Conservation (phyloP, 1,140 invertebrate genomes). For the Ceratina australensis region DNA sequence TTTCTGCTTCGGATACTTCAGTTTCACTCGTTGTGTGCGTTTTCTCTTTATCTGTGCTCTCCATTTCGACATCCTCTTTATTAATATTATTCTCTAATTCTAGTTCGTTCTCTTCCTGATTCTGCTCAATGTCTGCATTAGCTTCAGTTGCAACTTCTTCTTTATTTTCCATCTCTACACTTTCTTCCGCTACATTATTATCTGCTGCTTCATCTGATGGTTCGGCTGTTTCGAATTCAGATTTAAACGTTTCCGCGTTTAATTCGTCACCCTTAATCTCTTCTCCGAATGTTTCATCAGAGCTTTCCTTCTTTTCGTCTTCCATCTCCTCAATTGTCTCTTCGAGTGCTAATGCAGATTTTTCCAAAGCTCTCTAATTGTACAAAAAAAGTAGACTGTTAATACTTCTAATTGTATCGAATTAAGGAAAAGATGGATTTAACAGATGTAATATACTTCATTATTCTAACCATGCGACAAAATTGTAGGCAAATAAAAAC, state of each 20-base stretch:
- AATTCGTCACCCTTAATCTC: constrained; percentile 77
- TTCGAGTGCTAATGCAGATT: constrained; percentile 60
- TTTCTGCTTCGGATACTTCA: constrained; percentile 64
- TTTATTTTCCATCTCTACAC: constrained; percentile 46
- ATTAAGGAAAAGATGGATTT: neutral
- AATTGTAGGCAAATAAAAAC: constrained; percentile 12
- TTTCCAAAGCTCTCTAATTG: constrained; percentile 67
- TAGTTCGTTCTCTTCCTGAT: constrained; percentile 75
- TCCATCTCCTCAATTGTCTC: constrained; percentile 71
- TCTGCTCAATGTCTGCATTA: constrained; percentile 57
- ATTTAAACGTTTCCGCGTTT: constrained; percentile 39
- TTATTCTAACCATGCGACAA: constrained; percentile 25
- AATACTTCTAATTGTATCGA: constrained; percentile 1
- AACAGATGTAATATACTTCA: neutral
- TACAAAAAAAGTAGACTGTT: constrained; percentile 26
- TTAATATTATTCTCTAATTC: constrained; percentile 70
- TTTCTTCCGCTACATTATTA: neutral
- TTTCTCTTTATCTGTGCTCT: constrained; percentile 38
- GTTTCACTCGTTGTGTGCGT: constrained; percentile 14
- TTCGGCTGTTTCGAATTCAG: constrained; percentile 16
- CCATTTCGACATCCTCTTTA: constrained; percentile 27
- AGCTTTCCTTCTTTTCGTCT: constrained; percentile 60
- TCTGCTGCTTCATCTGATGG: constrained; percentile 19
- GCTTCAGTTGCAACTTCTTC: constrained; percentile 70
- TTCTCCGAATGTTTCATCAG: constrained; percentile 66